A percentile compares a stretch with the other conserved stretches of the same genome.
phyloP scores from a whole-genome alignment of 1,140 invertebrate species.

The Cylas formicarius region DNA sequence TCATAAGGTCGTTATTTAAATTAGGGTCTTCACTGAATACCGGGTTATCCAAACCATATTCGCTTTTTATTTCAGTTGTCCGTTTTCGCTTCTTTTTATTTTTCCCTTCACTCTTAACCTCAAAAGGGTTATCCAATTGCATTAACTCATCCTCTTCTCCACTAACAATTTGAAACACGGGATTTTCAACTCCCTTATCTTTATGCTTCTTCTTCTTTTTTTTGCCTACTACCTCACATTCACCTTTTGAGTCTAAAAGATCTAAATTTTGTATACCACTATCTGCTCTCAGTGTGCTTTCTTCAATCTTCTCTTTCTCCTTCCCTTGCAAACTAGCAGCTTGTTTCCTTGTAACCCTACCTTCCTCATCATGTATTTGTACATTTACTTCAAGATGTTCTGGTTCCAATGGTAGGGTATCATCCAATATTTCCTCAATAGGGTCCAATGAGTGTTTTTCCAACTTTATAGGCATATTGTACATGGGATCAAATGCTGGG shows the following conservation, averaged over 20 bases:
- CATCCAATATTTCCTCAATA: constrained; percentile 20
- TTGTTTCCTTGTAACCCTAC: constrained; percentile 5
- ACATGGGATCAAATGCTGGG: constrained; percentile 32
- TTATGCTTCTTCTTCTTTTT: constrained; percentile 11
- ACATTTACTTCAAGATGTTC: constrained; percentile 16
- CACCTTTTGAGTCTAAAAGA: background rate
- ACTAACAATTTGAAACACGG: constrained; percentile 9
- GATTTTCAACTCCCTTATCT: constrained; percentile 8
- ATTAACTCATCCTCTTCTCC: constrained; percentile 11
- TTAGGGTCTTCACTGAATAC: constrained; percentile 15
- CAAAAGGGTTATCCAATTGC: constrained; percentile 15
- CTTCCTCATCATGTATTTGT: constrained; percentile 14
- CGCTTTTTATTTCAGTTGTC: constrained; percentile 9
- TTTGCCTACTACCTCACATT: constrained; percentile 5
- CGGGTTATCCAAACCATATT: constrained; percentile 24
- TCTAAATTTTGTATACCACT: background rate
- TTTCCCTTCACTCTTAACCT: constrained; percentile 19
- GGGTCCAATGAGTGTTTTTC: constrained; percentile 31
- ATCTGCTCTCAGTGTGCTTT: too few relatives aligned
- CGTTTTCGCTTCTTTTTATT: constrained; percentile 17
- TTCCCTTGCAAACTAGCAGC: background rate
- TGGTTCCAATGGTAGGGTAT: constrained; percentile 5
- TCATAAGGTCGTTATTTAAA: constrained; percentile 1
- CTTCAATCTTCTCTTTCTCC: constrained; percentile 4
- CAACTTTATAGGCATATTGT: constrained; percentile 16